These are phyloP conservation scores for Bedellia somnulentella DNA, from an alignment of 2,888 invertebrate species.

Conservation along the genomic window DNA sequence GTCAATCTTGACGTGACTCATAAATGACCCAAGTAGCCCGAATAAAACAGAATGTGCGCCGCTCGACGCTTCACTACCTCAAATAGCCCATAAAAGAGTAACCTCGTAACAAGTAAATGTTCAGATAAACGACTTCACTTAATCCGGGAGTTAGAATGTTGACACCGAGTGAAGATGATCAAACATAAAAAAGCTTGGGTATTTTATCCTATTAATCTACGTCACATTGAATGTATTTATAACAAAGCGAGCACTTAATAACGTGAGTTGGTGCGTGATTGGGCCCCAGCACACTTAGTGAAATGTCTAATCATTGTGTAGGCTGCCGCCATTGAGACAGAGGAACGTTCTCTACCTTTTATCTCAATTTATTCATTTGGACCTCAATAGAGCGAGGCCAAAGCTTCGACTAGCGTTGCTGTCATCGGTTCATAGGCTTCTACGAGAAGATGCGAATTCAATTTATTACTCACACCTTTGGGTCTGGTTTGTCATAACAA, in stretches of 20 bases:
- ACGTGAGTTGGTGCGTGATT: slow-evolving; percentile 35
- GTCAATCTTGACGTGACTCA: no score
- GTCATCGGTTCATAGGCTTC: slow-evolving; percentile 51
- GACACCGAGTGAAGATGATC: slow-evolving; percentile 45
- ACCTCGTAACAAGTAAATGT: slow-evolving; percentile 37
- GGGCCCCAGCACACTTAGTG: slow-evolving; percentile 34
- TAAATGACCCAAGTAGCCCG: no score
- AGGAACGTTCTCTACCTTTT: slow-evolving; percentile 42
- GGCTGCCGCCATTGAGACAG: slow-evolving; percentile 51
- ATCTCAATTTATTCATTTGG: slow-evolving; percentile 55
- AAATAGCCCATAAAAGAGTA: slow-evolving; percentile 27
- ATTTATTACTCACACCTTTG: no score
- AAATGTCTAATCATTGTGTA: slow-evolving; percentile 56
- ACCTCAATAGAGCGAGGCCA: slow-evolving; percentile 17
- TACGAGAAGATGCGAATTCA: no score
- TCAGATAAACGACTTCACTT: slow-evolving; percentile 48
- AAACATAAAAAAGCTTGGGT: slow-evolving; percentile 35
- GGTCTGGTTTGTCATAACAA: no score
- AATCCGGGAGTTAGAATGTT: slow-evolving; percentile 54
- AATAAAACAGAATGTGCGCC: no score
- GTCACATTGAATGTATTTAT: slow-evolving; percentile 52
- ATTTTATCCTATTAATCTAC: slow-evolving; percentile 49
- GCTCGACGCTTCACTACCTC: not conserved
- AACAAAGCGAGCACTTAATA: slow-evolving; percentile 56
- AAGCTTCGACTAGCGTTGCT: slow-evolving; percentile 42